Evolutionary conservation across 2,888 invertebrate genomes (phyloP).

Genomic region (Seira musarum): DNA sequence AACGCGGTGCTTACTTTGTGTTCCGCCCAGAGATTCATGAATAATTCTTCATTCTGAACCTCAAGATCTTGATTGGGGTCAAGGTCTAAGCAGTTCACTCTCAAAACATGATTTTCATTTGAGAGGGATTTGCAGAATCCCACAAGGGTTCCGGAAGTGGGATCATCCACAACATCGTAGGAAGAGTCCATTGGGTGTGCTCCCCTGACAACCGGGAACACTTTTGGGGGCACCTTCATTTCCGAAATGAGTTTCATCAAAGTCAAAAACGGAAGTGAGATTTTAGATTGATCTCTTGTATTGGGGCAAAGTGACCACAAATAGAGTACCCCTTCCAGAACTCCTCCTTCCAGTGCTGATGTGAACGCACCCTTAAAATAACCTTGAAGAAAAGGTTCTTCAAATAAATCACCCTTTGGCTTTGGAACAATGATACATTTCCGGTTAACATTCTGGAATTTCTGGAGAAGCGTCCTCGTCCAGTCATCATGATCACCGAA

Average conservation of each 20-base stretch:
- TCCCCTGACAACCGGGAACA: background rate
- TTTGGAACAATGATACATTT: background rate
- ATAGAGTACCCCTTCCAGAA: conserved; percentile 25
- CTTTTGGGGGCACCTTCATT: background rate
- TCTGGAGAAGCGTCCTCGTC: background rate
- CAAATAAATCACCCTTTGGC: no score
- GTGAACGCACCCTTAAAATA: no score
- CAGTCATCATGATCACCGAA: background rate
- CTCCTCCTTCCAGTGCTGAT: no score
- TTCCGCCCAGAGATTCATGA: conserved; percentile 29
- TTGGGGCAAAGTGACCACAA: conserved; percentile 23
- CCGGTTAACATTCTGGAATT: background rate
- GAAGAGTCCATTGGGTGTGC: background rate
- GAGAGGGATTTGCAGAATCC: background rate
- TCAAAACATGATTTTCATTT: conserved; percentile 4
- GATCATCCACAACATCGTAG: background rate
- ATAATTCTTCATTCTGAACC: conserved; percentile 5
- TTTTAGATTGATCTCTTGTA: conserved; percentile 22
- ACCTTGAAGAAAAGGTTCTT: no score
- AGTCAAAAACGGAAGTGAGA: conserved; percentile 38
- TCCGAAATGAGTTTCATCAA: background rate
- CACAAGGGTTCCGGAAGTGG: background rate
- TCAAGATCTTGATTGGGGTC: background rate
- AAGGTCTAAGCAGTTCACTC: background rate
- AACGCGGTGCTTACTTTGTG: background rate